phyloP scores from a whole-genome alignment of 2,113 vertebrate genomes.

The Sprattus sprattus region DNA sequence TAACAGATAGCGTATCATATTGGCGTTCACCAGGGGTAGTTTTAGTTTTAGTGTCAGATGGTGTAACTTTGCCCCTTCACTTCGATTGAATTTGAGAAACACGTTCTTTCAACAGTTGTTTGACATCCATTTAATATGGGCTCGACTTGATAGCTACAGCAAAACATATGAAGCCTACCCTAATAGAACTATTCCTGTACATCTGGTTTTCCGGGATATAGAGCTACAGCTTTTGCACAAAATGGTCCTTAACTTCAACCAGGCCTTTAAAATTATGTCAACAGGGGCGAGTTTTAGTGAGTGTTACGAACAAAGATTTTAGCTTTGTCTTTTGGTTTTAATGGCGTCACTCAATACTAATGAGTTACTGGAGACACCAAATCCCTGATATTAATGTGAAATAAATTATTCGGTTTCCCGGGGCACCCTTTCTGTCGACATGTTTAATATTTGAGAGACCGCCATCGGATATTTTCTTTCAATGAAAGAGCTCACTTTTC shows the following conservation, averaged over 20 bases:
- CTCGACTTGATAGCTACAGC: no score
- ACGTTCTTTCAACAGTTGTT: background rate
- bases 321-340: background rate
- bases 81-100: background rate
- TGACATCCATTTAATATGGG: background rate
- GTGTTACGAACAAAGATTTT: constrained; percentile 48
- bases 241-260: background rate
- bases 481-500: no score
- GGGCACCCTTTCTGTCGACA: constrained; percentile 65
- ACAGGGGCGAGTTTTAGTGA: background rate
- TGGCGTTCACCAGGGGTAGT: background rate
- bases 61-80: background rate
- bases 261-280: background rate
- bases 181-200: background rate
- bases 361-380: background rate
- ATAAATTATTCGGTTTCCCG: constrained; percentile 61
- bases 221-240: background rate
- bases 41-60: background rate
- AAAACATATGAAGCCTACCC: no score
- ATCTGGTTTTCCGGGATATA: background rate
- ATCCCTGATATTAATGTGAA: constrained; percentile 19
- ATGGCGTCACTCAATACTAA: background rate
- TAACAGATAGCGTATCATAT: background rate
- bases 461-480: constrained; percentile 53
- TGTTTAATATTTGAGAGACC: constrained; percentile 69